These are phyloP conservation scores for Cottoperca gobio DNA, from an alignment of 2,797 vertebrate species.

Conservation along the genomic window DNA sequence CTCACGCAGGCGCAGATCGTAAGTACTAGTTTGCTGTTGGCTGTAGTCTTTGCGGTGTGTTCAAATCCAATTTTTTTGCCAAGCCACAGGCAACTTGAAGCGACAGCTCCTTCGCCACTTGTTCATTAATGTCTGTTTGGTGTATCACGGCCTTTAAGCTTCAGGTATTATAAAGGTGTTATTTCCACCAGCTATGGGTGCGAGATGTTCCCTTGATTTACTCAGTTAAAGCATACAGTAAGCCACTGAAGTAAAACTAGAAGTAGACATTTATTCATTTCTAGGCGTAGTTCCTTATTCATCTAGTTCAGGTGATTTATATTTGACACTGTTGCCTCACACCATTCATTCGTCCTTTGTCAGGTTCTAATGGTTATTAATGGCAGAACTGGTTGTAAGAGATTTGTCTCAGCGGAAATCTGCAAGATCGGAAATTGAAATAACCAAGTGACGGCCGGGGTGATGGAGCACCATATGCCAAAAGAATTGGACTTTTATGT, in stretches of 20 bases:
- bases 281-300: background rate
- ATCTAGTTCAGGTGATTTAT: background rate
- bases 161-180: background rate
- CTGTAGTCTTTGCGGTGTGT: too few relatives aligned
- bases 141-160: too few relatives aligned
- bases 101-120: too few relatives aligned
- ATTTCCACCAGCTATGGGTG: background rate
- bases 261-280: background rate
- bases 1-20: too few relatives aligned
- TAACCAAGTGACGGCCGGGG: background rate
- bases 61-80: too few relatives aligned
- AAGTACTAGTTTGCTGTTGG: too few relatives aligned
- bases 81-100: too few relatives aligned
- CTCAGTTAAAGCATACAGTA: too few relatives aligned
- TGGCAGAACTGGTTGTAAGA: background rate
- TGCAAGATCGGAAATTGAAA: constrained; percentile 19
- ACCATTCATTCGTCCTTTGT: background rate
- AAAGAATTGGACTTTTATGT: background rate
- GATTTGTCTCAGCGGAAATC: background rate
- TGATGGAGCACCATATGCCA: background rate
- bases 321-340: background rate
- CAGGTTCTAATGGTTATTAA: constrained; percentile 1
- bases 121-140: too few relatives aligned
- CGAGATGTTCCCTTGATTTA: background rate
- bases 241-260: background rate